These are phyloP conservation scores for Myotis planiceps DNA, from an alignment of 2,797 vertebrate genomes.

Conservation along the genomic window DNA sequence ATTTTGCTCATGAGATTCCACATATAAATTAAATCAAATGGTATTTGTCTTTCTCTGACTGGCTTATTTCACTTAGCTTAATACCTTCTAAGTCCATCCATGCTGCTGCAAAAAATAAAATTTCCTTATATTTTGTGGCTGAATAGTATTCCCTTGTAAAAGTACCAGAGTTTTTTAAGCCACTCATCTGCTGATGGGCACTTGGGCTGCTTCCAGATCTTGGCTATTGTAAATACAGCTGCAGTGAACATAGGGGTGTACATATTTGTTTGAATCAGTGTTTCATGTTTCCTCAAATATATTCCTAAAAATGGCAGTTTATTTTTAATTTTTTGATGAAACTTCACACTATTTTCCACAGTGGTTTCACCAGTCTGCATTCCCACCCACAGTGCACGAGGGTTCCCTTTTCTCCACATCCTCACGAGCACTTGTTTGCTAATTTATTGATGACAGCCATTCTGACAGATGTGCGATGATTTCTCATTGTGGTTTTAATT, in stretches of 20 bases:
- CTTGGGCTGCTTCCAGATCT: background rate
- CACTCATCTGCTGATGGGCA: background rate
- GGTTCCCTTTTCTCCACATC: background rate
- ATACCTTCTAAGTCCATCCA: background rate
- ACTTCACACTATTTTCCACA: background rate
- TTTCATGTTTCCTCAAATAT: background rate
- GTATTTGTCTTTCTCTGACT: background rate
- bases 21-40: background rate
- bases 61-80: background rate
- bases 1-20: background rate
- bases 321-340: background rate
- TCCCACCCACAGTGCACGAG: background rate
- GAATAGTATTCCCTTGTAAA: background rate
- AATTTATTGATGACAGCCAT: background rate
- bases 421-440: background rate
- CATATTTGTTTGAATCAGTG: background rate
- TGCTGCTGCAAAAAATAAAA: background rate
- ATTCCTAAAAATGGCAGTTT: background rate
- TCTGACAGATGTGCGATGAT: background rate
- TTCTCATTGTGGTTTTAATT: background rate
- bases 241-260: background rate
- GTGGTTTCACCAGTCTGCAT: background rate
- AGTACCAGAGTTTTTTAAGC: background rate
- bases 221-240: background rate
- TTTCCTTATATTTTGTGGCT: background rate